Base-by-base conservation (phyloP, 37 sponge, comb jelly and placozoan genomes). In the Geodia barretti region DNA sequence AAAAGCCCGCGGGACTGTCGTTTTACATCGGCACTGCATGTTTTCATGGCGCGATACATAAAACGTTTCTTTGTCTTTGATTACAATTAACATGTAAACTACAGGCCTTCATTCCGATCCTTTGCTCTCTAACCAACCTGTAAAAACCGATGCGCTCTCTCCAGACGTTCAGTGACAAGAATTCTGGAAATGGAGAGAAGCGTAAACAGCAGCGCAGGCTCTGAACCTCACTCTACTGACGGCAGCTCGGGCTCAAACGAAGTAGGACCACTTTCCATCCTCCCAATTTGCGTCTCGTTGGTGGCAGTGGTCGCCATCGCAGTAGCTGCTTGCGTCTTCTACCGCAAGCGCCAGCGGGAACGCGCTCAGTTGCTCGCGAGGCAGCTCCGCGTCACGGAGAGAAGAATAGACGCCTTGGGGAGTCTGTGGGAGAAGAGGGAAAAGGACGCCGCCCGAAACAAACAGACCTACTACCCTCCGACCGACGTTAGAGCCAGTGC, bases 351-450 rank as follows among this genome's bases (percentile, higher is more conserved):
- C 42, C 79, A 86, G 58, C 32, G 41, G 33, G 34, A 69, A 73
- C 38, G 79, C 9, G 63, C 63, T 60, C 39, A 35, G 68, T 7
- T 39, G 25, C 72, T 76, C 23, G 60, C 73, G 1, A 35, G 74
- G 42, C 72, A 72, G 74, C 65, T 86, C 0, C 40, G 68, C 9
- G 23, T 86, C 5, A 86, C 86, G 2, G 78, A 86, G 62, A 78
- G 73, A 30, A 72, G 67, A 34, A 86, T 86, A 33, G 72, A 58
- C 31, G 79, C 67, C 39, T 65, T 86, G 1, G 86, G 66, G 17
- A 73, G 2, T n/a, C 20, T 74, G 32, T 59, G 41, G 25, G 75
- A 41, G 2, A 74, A 74, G 61, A 58, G 58, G 31, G 75, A 74
- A 26, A 28, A 73, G 30, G 41, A 39, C 20, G 4, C 41, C n/a